These are phyloP conservation scores for Neoarius graeffei DNA, from an alignment of 2,113 vertebrate genomes.

Conservation along the genomic window DNA sequence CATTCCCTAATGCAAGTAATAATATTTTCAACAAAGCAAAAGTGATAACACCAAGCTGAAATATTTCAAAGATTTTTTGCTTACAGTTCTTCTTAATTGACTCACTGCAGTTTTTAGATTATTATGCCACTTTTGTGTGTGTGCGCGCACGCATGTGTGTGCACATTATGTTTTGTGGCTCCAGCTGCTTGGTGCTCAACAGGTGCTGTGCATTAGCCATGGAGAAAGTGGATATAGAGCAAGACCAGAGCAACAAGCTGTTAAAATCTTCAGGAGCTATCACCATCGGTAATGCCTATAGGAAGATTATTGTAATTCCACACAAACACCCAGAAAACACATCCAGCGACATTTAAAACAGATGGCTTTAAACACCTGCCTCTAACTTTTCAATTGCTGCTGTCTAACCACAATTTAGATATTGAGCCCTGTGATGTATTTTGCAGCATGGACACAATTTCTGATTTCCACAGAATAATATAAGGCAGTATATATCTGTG, in stretches of 20 bases:
- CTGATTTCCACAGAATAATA: neutral
- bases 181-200: constrained; percentile 51
- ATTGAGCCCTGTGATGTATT: constrained; percentile 55
- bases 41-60: neutral
- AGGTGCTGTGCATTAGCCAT: constrained; percentile 60
- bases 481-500: neutral
- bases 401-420: constrained; percentile 47
- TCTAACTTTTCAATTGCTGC: constrained; percentile 49
- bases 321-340: constrained; percentile 53
- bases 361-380: constrained; percentile 43
- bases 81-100: constrained; percentile 11
- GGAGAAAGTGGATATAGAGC: constrained; percentile 53
- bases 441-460: constrained; percentile 1
- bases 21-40: neutral
- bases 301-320: constrained; percentile 66
- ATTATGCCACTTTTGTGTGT: neutral
- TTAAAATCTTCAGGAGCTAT: constrained; percentile 57
- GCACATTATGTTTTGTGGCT: neutral
- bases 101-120: neutral
- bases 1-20: neutral
- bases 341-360: constrained; percentile 36
- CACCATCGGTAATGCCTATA: constrained; percentile 65
- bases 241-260: constrained; percentile 26
- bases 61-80: neutral
- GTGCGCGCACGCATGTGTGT: neutral